Base-by-base conservation (phyloP, 2,113 vertebrate genomes). In the Piliocolobus tephrosceles region DNA sequence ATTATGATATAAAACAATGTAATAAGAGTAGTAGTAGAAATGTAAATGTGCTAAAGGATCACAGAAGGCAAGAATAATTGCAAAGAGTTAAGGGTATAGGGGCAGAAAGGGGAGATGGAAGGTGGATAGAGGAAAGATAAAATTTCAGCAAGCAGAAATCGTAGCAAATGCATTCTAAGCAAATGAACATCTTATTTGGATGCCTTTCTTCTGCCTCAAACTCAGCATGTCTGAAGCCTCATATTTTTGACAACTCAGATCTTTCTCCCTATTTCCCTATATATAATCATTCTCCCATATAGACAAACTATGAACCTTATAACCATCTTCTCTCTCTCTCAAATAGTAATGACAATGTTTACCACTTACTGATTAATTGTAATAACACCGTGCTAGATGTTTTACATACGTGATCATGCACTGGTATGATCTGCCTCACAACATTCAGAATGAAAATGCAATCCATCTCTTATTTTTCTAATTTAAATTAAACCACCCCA, bases 11-110 rank as follows among this genome's bases (percentile, higher is more conserved):
- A 40, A 81, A 79, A 52, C 14, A 79, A 40, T 75, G 5, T 86
- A 94, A 16, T 88, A 91, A 91, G 64, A 91, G 43, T 52, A 80
- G 70, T 72, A 75, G n/a, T 72, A 80, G 84, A 64, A 95, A 88
- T 92, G 11, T 40, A 57, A 55, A 96, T 73, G 12, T 94, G n/a
- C 81, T 81, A 32, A 30, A 13, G 40, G 73, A 57, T 84, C 5
- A 12, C 57, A 89, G 85, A 85, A 89, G 20, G 17, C 16, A 35
- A 43, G 35, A 84, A 57, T 75, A 91, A 83, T 75, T 94, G 72
- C 68, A 50, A n/a, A 70, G 68, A 13, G 14, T 61, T 52, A 45
- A 47, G 10, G 35, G 11, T 86, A 1, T 90, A 8, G 45, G 22
- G 35, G 32, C n/a, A 81, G 73, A 75, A 81, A 66, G 52, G 16